phyloP scores from a whole-genome alignment of 2,888 invertebrate genomes.

The Spatulosminthurus flaviceps region DNA sequence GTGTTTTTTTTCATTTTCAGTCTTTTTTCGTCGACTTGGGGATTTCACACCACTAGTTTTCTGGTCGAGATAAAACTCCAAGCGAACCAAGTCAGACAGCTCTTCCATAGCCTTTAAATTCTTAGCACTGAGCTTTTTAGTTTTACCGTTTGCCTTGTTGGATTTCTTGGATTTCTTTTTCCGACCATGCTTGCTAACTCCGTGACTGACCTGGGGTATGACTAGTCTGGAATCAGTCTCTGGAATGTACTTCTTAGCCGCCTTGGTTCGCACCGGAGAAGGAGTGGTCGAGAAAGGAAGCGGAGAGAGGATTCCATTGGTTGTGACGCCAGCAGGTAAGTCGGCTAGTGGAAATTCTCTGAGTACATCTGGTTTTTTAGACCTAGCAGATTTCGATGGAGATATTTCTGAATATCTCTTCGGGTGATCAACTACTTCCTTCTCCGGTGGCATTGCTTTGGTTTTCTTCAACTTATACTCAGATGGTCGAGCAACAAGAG shows the following conservation, averaged over 20 bases:
- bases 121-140: conserved; percentile 31
- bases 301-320: neutral
- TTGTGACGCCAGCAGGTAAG: no score
- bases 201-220: conserved; percentile 48
- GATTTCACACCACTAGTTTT: neutral
- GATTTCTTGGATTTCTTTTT: conserved; percentile 51
- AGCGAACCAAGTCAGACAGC: neutral
- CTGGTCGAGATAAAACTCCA: neutral
- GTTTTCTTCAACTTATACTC: neutral
- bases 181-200: conserved; percentile 21
- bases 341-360: no score
- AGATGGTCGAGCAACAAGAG: no score
- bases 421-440: no score
- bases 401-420: neutral
- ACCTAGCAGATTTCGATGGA: neutral
- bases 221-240: conserved; percentile 53
- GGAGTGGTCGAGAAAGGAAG: neutral
- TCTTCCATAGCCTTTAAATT: conserved; percentile 28
- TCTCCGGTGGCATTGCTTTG: neutral
- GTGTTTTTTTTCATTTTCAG: neutral
- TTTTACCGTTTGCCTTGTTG: conserved; percentile 51
- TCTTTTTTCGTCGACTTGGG: neutral
- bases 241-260: conserved; percentile 63
- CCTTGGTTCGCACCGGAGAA: conserved; percentile 60
- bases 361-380: neutral